Percentiles rank a stretch among this genome's conserved stretches.
Evolutionary conservation across 2,888 invertebrate genomes (phyloP).

Genomic region (Julus scandinavius): DNA sequence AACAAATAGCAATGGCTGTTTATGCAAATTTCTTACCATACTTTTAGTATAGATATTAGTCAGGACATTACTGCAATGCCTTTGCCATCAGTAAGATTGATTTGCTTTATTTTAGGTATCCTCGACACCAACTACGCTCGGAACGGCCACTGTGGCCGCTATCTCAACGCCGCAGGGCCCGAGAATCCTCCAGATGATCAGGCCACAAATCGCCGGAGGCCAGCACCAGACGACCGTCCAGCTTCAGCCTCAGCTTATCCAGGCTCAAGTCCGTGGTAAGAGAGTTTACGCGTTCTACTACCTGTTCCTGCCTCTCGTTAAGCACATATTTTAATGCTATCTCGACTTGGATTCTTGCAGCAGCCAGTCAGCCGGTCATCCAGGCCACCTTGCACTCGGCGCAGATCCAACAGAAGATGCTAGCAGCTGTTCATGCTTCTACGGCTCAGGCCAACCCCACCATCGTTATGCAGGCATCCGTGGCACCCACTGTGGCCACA

Average conservation of each 20-base stretch:
- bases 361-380: constrained; percentile 57
- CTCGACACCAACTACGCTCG: background rate
- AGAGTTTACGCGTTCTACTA: too few relatives aligned
- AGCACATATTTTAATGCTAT: background rate
- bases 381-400: constrained; percentile 56
- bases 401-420: constrained; percentile 55
- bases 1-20: too few relatives aligned
- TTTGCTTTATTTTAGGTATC: background rate
- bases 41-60: too few relatives aligned
- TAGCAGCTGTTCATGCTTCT: constrained; percentile 5
- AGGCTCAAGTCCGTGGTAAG: constrained; percentile 57
- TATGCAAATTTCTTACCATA: too few relatives aligned
- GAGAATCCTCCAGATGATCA: constrained; percentile 61
- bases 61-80: too few relatives aligned
- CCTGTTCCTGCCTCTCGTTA: background rate
- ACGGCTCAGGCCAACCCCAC: background rate
- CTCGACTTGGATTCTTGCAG: background rate
- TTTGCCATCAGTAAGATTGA: background rate
- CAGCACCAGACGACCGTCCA: constrained; percentile 53
- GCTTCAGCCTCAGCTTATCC: constrained; percentile 57
- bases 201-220: constrained; percentile 58
- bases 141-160: constrained; percentile 57
- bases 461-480: constrained; percentile 19
- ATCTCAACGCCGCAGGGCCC: constrained; percentile 58
- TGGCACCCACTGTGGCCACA: background rate